phyloP scores from a whole-genome alignment of 2,888 invertebrate genomes.

The Hydrotaea diabolus region DNA sequence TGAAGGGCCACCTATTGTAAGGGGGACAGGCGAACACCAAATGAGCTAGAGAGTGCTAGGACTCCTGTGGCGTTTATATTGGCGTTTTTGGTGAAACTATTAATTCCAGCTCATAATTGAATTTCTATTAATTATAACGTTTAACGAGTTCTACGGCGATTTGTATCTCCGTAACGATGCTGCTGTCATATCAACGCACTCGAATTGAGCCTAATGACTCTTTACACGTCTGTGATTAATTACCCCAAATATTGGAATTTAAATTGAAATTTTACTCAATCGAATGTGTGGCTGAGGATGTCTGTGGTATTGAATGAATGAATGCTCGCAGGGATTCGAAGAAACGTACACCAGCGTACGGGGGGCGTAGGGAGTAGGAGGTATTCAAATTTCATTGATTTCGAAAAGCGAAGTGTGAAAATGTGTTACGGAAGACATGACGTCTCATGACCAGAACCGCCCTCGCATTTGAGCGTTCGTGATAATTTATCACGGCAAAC shows the following conservation, averaged over 20 bases:
- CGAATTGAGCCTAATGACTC: slow-evolving; percentile 36
- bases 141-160: slow-evolving; percentile 54
- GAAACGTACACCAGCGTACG: slow-evolving; percentile 32
- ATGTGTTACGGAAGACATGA: slow-evolving; percentile 76
- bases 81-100: slow-evolving; percentile 53
- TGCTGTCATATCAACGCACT: slow-evolving; percentile 30
- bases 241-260: slow-evolving; percentile 37
- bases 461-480: slow-evolving; percentile 17
- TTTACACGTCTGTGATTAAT: slow-evolving; percentile 49
- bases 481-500: slow-evolving; percentile 80
- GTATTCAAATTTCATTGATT: slow-evolving; percentile 62
- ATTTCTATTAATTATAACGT: slow-evolving; percentile 63
- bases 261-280: slow-evolving; percentile 31
- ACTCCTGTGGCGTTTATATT: slow-evolving; percentile 53
- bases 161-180: slow-evolving; percentile 13
- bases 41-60: neutral
- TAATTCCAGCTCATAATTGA: slow-evolving; percentile 62
- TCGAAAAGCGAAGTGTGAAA: slow-evolving; percentile 76
- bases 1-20: neutral
- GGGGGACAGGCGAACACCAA: neutral
- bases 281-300: neutral
- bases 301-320: neutral
- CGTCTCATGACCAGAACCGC: slow-evolving; percentile 70
- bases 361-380: neutral
- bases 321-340: slow-evolving; percentile 46